Base-by-base conservation (phyloP, 2,113 vertebrate species). In the Dissostichus mawsoni region DNA sequence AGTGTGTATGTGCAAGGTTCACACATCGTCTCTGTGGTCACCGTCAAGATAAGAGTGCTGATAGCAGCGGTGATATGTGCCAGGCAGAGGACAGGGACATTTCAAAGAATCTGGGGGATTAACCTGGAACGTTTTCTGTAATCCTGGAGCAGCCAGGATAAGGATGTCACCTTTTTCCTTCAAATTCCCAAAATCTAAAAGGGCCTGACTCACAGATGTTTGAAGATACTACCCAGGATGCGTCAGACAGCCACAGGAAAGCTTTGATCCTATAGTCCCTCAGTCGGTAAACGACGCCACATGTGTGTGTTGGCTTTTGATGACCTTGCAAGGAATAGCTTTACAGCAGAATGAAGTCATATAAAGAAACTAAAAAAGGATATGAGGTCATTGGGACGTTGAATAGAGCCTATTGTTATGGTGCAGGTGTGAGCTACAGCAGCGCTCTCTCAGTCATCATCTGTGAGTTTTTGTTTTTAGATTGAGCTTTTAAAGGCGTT, bases 291-390 rank as follows among this genome's bases (percentile, higher is more conserved):
- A 66, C 56, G 64, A 73, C 53, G 84, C 86, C 77, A 58, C 36
- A 61, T 82, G 83, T 9, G 52, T 50, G 48, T 67, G 36, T 16
- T 41, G 16, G 80, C 23, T 25, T 58, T 55, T 20, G 0, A 45
- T 79, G 81, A 87, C 76, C 64, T 74, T 69, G 58, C 78, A 69
- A 6, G 8, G 65, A 68, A 67, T 51, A 57, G 64, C 29, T 48
- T 79, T 41, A 73, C 29, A 8, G 52, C 69, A 53, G 65, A 80
- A 76, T 83, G 82, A 91, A 47, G 84, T 89, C 84, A 85, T 52
- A 68, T 69, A 20, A 56, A n/a, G 33, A 23, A 47, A 81, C 25
- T 44, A 65, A 73, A 88, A 29, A 81, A 41, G 16, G 17, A 62
- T 56, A 33, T 8, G 23, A n/a, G 45, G 23, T 11, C 33, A 47